phyloP scores from a whole-genome alignment of 2,888 invertebrate species.

The Autographa gamma region DNA sequence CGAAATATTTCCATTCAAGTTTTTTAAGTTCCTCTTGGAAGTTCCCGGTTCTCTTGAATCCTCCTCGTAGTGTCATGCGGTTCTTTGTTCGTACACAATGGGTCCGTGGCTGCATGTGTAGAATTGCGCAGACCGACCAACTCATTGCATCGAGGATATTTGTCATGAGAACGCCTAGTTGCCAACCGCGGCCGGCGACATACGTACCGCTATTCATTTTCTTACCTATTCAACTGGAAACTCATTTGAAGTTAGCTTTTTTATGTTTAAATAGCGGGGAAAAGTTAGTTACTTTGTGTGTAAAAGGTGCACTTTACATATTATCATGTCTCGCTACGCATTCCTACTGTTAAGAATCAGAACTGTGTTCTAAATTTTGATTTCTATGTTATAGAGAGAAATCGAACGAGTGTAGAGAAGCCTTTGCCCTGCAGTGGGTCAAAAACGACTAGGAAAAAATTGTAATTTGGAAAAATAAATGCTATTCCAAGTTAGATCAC shows the following conservation, averaged over 20 bases:
- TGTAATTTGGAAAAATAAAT: no score
- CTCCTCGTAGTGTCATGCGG: conserved; percentile 75
- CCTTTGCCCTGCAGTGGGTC: no score
- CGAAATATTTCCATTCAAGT: conserved; percentile 82
- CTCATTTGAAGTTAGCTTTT: conserved; percentile 44
- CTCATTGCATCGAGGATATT: conserved; percentile 76
- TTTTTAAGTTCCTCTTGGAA: conserved; percentile 81
- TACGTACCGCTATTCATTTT: conserved; percentile 63
- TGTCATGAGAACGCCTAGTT: conserved; percentile 70
- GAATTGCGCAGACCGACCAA: conserved; percentile 78
- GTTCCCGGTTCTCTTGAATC: conserved; percentile 77
- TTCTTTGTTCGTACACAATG: conserved; percentile 84
- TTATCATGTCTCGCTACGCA: background rate
- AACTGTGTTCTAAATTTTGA: background rate
- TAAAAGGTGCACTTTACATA: background rate
- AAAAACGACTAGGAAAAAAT: no score
- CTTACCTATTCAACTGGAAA: conserved; percentile 64
- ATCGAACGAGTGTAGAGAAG: no score
- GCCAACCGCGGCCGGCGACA: conserved; percentile 47
- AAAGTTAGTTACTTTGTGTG: background rate
- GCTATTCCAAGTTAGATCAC: background rate
- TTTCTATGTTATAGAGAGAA: background rate
- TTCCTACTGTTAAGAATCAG: background rate
- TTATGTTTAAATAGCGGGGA: conserved; percentile 1
- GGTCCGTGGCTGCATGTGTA: conserved; percentile 74